Conservation (phyloP, 2,797 vertebrate species). For the Schizothorax lantsangensis region DNA sequence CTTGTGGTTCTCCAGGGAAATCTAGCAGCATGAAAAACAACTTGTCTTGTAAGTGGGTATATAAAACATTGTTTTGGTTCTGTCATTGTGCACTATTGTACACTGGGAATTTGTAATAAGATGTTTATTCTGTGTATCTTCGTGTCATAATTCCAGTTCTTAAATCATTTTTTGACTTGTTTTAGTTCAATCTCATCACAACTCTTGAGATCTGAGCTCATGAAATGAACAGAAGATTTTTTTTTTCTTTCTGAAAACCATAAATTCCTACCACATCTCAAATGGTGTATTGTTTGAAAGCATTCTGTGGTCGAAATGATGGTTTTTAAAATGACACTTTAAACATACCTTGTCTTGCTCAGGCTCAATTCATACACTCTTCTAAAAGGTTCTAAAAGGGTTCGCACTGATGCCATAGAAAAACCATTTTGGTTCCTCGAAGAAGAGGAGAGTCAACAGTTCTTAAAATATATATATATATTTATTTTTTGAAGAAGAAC, state of each 20-base stretch:
- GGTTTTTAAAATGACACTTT: neutral
- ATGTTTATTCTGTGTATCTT: neutral
- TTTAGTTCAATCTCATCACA: neutral
- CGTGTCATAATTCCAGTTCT: neutral
- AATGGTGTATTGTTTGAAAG: neutral
- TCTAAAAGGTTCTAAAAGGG: neutral
- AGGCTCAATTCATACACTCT: neutral
- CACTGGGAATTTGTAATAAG: neutral
- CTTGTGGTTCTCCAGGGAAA: constrained; percentile 52
- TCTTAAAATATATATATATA: neutral
- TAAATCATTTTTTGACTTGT: neutral
- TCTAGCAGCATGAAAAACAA: constrained; percentile 48
- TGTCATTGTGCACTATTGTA: neutral
- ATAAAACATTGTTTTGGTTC: constrained; percentile 17
- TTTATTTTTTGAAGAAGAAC: too few species aligned
- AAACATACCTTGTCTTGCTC: neutral
- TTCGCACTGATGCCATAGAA: neutral
- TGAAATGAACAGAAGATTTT: neutral
- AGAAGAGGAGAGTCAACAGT: neutral
- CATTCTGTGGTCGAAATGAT: neutral
- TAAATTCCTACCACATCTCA: neutral
- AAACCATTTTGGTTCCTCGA: neutral
- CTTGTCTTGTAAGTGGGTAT: constrained; percentile 39
- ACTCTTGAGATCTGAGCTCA: neutral
- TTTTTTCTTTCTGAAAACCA: neutral